These are phyloP conservation scores for Rhagophthalmus giganteus DNA, from an alignment of 2,888 invertebrate species.

Conservation along the genomic window DNA sequence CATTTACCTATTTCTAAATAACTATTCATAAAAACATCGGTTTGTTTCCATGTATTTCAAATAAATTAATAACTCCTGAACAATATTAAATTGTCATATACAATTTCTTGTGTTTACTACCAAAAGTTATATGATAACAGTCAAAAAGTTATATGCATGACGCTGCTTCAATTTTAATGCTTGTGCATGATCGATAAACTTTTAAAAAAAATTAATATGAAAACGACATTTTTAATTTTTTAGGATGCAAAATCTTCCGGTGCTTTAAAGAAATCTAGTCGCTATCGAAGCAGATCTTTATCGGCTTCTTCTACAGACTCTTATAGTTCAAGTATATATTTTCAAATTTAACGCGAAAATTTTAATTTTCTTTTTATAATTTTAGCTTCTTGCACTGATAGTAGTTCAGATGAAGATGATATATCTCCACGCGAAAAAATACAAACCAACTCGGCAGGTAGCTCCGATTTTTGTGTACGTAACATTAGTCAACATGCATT, in stretches of 20 bases:
- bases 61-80: not conserved
- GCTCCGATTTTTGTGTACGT: slow-evolving; percentile 90
- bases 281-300: slow-evolving; percentile 86
- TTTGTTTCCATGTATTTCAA: no score
- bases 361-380: slow-evolving; percentile 6
- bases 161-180: not conserved
- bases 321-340: slow-evolving; percentile 78
- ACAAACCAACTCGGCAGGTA: slow-evolving; percentile 83
- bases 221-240: slow-evolving; percentile 39
- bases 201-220: slow-evolving; percentile 6
- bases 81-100: not conserved
- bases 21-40: no score
- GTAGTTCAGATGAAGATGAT: slow-evolving; percentile 92
- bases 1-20: no score
- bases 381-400: slow-evolving; percentile 67
- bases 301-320: slow-evolving; percentile 95
- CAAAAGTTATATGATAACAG: no score
- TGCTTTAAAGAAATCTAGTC: slow-evolving; percentile 82
- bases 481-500: slow-evolving; percentile 92
- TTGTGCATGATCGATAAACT: slow-evolving; percentile 11
- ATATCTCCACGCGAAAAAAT: slow-evolving; percentile 91
- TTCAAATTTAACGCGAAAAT: not conserved
- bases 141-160: not conserved
- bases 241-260: slow-evolving; percentile 67
- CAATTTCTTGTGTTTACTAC: not conserved